Evolutionary conservation across 2,888 invertebrate species (phyloP), one percentile per base, ranked within the genome.

Genomic region (Xanthorhoe spadicearia): DNA sequence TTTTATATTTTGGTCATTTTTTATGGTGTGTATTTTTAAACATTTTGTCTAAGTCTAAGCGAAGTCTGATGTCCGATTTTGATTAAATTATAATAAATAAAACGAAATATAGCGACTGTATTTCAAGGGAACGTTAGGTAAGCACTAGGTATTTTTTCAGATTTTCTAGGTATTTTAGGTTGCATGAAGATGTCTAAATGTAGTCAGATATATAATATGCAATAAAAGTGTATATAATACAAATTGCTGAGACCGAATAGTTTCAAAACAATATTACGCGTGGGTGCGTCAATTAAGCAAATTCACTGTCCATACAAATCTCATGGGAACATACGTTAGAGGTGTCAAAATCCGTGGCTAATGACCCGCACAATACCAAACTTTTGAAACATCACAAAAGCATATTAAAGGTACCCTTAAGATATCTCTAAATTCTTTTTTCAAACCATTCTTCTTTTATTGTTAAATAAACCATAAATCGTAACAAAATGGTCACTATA

Each of bases 391-490:
- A 59, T 79, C 77, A 90, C 89, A 90, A 90, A 84, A 80, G 82
- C 81, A 75, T 79, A 79, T 83, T 77, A 81, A 83, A 75, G 79
- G 77, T 79, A 76, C 80, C 76, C 77, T 76, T 74, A 80, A 80
- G 79, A 82, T 83, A 82, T 83, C 80, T 80, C 74, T 73, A 76
- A 73, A 73, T 72, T 18, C 66, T 79, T 82, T 83, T 85, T 85
- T 79, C 75, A 70, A 65, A 70, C 81, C 77, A 84, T 85, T 84
- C 82, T 83, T 83, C 87, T 86, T 87, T 89, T 88, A 90, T 92
- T 91, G 92, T 92, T 88, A 84, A 91, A 91, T 92, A 93, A 88
- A 90, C 92, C 87, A 93, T 93, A 93, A 92, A 93, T 93, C 89
- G 85, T 90, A 83, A 84, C 86, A 87, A 89, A 92, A 92, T 89